Evolutionary conservation across 2,888 invertebrate genomes (phyloP).

Genomic region (Sesia apiformis): DNA sequence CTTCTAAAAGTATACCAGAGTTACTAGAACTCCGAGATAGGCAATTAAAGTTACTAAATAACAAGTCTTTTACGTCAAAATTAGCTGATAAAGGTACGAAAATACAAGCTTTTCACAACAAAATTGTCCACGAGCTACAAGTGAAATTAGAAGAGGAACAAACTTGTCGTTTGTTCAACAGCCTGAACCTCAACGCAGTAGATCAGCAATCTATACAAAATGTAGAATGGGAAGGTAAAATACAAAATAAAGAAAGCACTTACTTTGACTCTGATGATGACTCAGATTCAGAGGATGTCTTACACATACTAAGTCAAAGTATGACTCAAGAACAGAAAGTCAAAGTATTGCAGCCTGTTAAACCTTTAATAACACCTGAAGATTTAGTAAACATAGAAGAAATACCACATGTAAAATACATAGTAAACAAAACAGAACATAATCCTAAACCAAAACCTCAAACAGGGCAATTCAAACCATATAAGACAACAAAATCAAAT

Average conservation of each 20-base stretch:
- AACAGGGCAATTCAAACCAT: constrained; percentile 69
- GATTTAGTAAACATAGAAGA: constrained; percentile 65
- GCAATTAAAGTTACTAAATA: constrained; percentile 69
- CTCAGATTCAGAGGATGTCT: constrained; percentile 72
- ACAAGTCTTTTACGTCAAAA: constrained; percentile 67
- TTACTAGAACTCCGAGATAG: constrained; percentile 69
- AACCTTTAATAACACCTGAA: constrained; percentile 62
- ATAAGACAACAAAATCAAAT: constrained; percentile 70
- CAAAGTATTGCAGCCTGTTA: constrained; percentile 52
- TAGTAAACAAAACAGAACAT: constrained; percentile 68
- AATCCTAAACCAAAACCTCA: constrained; percentile 22
- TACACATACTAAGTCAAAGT: constrained; percentile 74
- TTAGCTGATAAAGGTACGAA: constrained; percentile 76
- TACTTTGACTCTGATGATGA: constrained; percentile 74
- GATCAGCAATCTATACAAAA: constrained; percentile 64
- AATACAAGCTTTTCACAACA: constrained; percentile 60
- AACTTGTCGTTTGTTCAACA: constrained; percentile 62
- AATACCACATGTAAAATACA: constrained; percentile 64
- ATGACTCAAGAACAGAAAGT: constrained; percentile 65
- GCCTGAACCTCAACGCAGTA: constrained; percentile 55
- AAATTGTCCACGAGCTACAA: constrained; percentile 60
- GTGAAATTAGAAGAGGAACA: constrained; percentile 64
- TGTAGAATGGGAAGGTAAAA: constrained; percentile 76
- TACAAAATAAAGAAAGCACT: constrained; percentile 28
- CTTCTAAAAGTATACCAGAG: constrained; percentile 57